Percentiles rank a stretch among this genome's conserved stretches.
These are phyloP conservation scores for Coptodon bakossiorum DNA, from an alignment of 2,113 vertebrate genomes.

Conservation along the genomic window DNA sequence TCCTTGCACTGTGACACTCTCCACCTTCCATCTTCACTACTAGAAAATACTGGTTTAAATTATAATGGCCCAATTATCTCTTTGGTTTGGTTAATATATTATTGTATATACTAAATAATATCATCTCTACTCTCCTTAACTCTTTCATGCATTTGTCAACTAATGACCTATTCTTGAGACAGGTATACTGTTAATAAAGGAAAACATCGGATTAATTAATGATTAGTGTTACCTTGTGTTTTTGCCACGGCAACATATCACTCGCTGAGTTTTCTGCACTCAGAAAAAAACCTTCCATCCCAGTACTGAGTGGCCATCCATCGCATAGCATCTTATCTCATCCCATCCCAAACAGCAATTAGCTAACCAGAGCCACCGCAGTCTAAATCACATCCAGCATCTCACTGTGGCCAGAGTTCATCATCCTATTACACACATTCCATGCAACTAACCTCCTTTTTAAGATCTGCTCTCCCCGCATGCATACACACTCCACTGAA, in stretches of 20 bases:
- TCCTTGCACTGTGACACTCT: not conserved
- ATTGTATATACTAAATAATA: not conserved
- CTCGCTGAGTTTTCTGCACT: constrained; percentile 24
- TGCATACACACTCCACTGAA: not conserved
- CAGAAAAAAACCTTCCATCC: constrained; percentile 8
- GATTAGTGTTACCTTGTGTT: not conserved
- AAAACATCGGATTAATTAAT: not conserved
- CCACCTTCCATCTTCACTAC: not conserved
- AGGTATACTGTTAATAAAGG: not conserved
- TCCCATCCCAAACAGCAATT: constrained; percentile 47
- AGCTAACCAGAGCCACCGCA: constrained; percentile 28
- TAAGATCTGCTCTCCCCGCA: constrained; percentile 3
- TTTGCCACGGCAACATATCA: constrained; percentile 45
- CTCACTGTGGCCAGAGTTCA: constrained; percentile 28
- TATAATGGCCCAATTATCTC: not conserved
- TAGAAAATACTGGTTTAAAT: not conserved
- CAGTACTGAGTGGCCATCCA: not conserved
- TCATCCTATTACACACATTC: constrained; percentile 47
- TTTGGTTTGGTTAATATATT: not conserved
- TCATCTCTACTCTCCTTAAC: not conserved
- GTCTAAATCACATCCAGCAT: constrained; percentile 39
- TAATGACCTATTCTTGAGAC: not conserved
- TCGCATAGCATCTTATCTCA: constrained; percentile 12
- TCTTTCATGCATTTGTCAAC: not conserved
- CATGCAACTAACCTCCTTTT: constrained; percentile 45